phyloP scores from a whole-genome alignment of 1,140 invertebrate species.

The Drosophila kohkoa region DNA sequence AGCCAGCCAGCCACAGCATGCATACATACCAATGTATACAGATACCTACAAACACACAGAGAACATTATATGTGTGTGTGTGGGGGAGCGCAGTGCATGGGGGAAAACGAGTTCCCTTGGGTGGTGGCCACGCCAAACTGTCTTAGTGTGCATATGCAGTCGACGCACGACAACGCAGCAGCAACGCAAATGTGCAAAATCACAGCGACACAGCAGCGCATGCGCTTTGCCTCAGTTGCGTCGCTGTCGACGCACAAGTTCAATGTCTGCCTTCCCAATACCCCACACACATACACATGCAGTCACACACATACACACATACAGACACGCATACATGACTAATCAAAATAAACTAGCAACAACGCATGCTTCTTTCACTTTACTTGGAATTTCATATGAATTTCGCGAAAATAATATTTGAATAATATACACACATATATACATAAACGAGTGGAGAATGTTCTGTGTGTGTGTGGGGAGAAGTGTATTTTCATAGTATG shows the following conservation, averaged over 20 bases:
- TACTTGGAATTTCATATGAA: conserved; percentile 56
- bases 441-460: conserved; percentile 3
- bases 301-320: neutral
- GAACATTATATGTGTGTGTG: conserved; percentile 15
- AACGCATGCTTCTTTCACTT: conserved; percentile 66
- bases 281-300: neutral
- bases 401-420: conserved; percentile 74
- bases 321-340: conserved; percentile 45
- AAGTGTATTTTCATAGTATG: conserved; percentile 66
- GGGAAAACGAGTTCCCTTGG: conserved; percentile 55
- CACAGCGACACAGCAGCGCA: conserved; percentile 54
- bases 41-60: neutral
- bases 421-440: conserved; percentile 45
- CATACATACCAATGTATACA: conserved; percentile 23
- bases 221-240: conserved; percentile 39
- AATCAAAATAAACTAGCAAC: conserved; percentile 45
- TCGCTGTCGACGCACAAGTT: conserved; percentile 48
- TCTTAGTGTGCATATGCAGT: conserved; percentile 28
- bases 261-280: conserved; percentile 29
- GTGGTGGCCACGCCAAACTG: conserved; percentile 52
- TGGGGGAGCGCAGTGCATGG: conserved; percentile 36
- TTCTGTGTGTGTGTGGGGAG: conserved; percentile 26
- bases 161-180: neutral
- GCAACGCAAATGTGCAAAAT: conserved; percentile 43
- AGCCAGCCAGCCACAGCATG: conserved; percentile 21